Percentiles rank a stretch among this genome's conserved stretches.
Evolutionary conservation across 2,888 invertebrate genomes (phyloP).

Genomic region (Eupithecia insigniata): DNA sequence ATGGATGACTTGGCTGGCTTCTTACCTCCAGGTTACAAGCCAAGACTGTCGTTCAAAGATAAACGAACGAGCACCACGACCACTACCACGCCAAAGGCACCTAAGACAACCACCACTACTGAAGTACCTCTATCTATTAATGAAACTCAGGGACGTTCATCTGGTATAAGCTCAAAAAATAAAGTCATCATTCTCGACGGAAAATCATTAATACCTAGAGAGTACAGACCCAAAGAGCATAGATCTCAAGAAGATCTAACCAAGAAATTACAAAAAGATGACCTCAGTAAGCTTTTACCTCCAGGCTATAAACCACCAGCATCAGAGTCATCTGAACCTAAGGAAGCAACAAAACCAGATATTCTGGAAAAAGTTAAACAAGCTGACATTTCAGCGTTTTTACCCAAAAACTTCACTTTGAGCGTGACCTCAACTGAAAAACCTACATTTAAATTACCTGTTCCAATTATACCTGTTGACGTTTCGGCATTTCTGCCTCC

Average conservation of each 20-base stretch:
- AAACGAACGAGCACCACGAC: slow-evolving; percentile 81
- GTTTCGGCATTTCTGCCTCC: slow-evolving; percentile 87
- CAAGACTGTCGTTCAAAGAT: slow-evolving; percentile 80
- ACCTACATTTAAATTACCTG: slow-evolving; percentile 58
- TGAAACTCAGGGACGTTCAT: slow-evolving; percentile 79
- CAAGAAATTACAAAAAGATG: slow-evolving; percentile 81
- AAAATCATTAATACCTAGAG: slow-evolving; percentile 81
- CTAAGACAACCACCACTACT: slow-evolving; percentile 44
- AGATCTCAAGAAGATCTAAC: slow-evolving; percentile 70
- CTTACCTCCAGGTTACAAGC: slow-evolving; percentile 86
- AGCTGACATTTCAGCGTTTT: slow-evolving; percentile 83
- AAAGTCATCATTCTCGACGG: slow-evolving; percentile 84
- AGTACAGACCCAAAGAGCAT: slow-evolving; percentile 78
- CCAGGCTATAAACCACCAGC: slow-evolving; percentile 85
- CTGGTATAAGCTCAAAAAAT: slow-evolving; percentile 84
- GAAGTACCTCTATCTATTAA: slow-evolving; percentile 61
- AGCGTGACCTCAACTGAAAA: slow-evolving; percentile 62
- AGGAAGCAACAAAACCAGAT: slow-evolving; percentile 61
- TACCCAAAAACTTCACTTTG: slow-evolving; percentile 86
- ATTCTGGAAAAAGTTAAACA: slow-evolving; percentile 63
- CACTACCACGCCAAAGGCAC: slow-evolving; percentile 57
- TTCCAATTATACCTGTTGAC: slow-evolving; percentile 69
- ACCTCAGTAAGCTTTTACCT: slow-evolving; percentile 86
- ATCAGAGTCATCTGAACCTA: slow-evolving; percentile 60
- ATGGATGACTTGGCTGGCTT: slow-evolving; percentile 85